A percentile compares a stretch with the other conserved stretches of the same genome.
These are phyloP conservation scores for Lethrus apterus DNA, from an alignment of 1,140 invertebrate genomes.

Conservation along the genomic window DNA sequence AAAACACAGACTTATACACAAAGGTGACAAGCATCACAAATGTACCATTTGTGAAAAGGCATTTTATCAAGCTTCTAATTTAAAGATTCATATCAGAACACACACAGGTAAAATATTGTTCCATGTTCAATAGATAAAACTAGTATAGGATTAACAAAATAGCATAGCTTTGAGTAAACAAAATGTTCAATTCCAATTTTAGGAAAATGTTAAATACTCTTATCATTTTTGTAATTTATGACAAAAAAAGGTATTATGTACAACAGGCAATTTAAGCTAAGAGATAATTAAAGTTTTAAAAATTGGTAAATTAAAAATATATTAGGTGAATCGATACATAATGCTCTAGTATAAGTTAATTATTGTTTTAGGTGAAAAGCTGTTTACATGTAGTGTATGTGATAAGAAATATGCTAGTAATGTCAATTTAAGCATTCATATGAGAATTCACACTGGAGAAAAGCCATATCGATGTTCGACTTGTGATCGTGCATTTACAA, in stretches of 20 bases:
- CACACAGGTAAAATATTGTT: slow-evolving; percentile 41
- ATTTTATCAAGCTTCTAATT: slow-evolving; percentile 60
- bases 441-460: slow-evolving; percentile 55
- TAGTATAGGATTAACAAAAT: no score
- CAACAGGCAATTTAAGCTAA: no score
- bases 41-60: slow-evolving; percentile 67
- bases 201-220: no score
- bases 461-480: slow-evolving; percentile 37
- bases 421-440: slow-evolving; percentile 50
- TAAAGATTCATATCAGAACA: slow-evolving; percentile 57
- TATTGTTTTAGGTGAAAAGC: slow-evolving; percentile 29
- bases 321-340: background rate
- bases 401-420: slow-evolving; percentile 29
- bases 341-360: slow-evolving; percentile 18
- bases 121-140: background rate
- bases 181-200: no score
- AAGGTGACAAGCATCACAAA: slow-evolving; percentile 62
- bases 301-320: no score
- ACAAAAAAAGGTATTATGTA: no score
- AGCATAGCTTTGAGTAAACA: no score
- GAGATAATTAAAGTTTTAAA: no score
- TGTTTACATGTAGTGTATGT: slow-evolving; percentile 27
- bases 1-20: slow-evolving; percentile 64
- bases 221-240: no score
- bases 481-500: slow-evolving; percentile 32